Evolutionary conservation across 2,888 invertebrate species (phyloP).

Genomic region (Hydropsyche betteni): DNA sequence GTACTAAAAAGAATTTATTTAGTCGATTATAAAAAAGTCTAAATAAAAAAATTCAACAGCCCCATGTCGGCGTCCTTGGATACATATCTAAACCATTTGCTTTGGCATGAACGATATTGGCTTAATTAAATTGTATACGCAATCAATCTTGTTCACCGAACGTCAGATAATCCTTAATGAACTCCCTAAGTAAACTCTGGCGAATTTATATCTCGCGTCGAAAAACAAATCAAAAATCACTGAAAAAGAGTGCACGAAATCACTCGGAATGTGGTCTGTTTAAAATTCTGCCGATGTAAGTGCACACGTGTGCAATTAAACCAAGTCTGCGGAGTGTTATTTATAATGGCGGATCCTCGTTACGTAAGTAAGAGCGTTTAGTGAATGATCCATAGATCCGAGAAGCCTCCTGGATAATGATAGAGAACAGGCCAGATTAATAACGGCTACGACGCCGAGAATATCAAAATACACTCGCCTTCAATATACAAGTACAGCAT

Average conservation of each 20-base stretch:
- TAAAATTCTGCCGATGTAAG: background rate
- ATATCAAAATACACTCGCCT: background rate
- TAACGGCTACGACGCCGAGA: conserved; percentile 18
- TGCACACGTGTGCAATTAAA: conserved; percentile 29
- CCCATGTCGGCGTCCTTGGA: conserved; percentile 15
- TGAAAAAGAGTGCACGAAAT: background rate
- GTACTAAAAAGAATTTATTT: conserved; percentile 20
- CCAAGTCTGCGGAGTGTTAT: conserved; percentile 12
- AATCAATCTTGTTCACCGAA: conserved; percentile 16
- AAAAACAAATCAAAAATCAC: background rate
- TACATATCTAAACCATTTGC: background rate
- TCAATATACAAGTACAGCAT: no score
- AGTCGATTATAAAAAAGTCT: conserved; percentile 7
- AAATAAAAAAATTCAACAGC: background rate
- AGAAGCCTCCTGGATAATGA: conserved; percentile 38
- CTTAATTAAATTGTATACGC: conserved; percentile 29
- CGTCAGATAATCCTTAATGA: conserved; percentile 21
- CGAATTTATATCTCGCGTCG: background rate
- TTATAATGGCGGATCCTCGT: conserved; percentile 27
- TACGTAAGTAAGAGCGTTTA: conserved; percentile 37
- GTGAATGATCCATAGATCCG: conserved; percentile 36
- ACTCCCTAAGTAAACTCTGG: background rate
- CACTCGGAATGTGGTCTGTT: background rate
- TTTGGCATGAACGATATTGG: conserved; percentile 17
- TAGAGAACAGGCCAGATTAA: conserved; percentile 33